phyloP scores from a whole-genome alignment of 2,113 vertebrate species.

The Scopus umbretta region DNA sequence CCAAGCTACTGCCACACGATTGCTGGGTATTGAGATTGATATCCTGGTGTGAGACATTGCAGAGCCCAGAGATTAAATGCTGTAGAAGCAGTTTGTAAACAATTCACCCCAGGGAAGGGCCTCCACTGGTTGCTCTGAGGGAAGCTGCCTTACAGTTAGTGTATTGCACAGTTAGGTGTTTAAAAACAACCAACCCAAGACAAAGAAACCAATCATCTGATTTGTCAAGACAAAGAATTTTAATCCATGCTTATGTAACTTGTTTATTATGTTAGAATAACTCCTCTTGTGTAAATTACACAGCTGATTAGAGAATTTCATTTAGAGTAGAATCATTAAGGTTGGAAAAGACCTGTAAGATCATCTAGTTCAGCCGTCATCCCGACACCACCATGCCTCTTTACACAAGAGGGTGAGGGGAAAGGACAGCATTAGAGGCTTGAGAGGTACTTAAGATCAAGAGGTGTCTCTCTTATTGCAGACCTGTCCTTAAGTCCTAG shows the following conservation, averaged over 20 bases:
- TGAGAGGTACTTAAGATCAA: not conserved
- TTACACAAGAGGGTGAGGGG: too few relatives aligned
- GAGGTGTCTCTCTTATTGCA: not conserved
- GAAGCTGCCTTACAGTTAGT: too few relatives aligned
- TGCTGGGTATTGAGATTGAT: rapidly evolving
- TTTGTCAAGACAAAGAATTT: not conserved
- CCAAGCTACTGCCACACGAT: not conserved
- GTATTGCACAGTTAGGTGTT: rapidly evolving
- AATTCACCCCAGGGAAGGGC: not conserved
- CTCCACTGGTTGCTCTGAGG: too few relatives aligned
- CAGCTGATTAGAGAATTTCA: not conserved
- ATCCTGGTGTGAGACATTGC: too few relatives aligned
- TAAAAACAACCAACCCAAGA: not conserved
- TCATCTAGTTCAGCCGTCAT: too few relatives aligned
- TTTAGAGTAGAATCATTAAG: too few relatives aligned
- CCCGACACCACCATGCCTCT: too few relatives aligned
- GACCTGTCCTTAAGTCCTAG: not conserved
- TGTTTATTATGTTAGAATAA: not conserved
- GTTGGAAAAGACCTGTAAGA: too few relatives aligned
- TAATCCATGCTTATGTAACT: not conserved
- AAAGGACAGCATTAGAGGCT: not conserved
- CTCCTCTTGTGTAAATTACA: not conserved
- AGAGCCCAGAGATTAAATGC: rapidly evolving
- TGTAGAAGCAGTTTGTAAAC: rapidly evolving
- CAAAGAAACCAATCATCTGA: not conserved